Evolutionary conservation across 2,888 invertebrate genomes (phyloP).

Genomic region (Eremobia ochroleuca): DNA sequence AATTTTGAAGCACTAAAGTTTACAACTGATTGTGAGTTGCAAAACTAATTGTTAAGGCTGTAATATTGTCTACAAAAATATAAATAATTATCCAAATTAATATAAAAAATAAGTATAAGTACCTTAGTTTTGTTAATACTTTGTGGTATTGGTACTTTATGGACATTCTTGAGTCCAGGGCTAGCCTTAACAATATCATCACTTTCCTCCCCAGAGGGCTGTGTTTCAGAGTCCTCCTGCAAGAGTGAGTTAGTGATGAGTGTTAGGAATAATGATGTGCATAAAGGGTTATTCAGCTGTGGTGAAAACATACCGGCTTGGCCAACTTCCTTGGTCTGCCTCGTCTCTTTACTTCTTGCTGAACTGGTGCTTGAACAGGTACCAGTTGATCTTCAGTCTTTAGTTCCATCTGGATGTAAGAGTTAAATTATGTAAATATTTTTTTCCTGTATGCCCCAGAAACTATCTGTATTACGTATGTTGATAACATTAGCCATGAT

Average conservation of each 20-base stretch:
- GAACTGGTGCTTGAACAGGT: constrained; percentile 80
- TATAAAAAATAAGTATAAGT: constrained; percentile 39
- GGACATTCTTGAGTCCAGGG: constrained; percentile 70
- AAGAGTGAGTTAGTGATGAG: constrained; percentile 67
- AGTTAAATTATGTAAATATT: not conserved
- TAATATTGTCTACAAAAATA: not conserved
- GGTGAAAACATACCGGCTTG: constrained; percentile 74
- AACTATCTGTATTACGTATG: not conserved
- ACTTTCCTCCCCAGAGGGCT: constrained; percentile 87
- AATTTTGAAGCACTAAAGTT: not conserved
- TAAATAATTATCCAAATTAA: not conserved
- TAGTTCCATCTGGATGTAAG: constrained; percentile 81
- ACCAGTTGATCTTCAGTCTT: constrained; percentile 87
- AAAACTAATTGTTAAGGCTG: constrained; percentile 15
- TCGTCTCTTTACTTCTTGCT: constrained; percentile 77
- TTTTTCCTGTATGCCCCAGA: not conserved
- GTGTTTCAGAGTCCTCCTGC: constrained; percentile 85
- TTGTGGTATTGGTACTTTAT: constrained; percentile 75
- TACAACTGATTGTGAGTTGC: not conserved
- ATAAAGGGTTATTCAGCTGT: constrained; percentile 1
- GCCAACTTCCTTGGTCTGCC: constrained; percentile 82
- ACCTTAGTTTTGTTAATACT: constrained; percentile 75
- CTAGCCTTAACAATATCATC: constrained; percentile 80
- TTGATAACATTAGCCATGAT: not conserved
- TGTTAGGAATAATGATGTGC: constrained; percentile 41